These are phyloP conservation scores for Xiphorhynchus elegans DNA, from an alignment of 2,113 vertebrate genomes.

Conservation along the genomic window DNA sequence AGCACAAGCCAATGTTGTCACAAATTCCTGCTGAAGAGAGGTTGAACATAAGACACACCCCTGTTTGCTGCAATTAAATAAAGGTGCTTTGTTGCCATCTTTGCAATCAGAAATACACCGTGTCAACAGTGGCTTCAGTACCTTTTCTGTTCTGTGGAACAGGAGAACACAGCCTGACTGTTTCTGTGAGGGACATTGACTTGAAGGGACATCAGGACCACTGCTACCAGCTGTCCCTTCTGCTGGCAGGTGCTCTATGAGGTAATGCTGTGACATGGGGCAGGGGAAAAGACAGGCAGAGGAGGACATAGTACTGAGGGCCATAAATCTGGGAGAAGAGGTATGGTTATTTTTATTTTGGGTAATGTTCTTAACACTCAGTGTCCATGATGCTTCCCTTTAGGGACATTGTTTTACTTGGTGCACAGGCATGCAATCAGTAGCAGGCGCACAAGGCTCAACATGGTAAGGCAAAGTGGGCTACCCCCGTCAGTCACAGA, in stretches of 20 bases:
- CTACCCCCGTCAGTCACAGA: neutral
- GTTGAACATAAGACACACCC: neutral
- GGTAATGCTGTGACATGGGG: neutral
- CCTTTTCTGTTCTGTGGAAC: neutral
- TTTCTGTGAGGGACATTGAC: neutral
- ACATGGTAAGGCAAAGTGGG: neutral
- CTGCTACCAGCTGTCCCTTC: neutral
- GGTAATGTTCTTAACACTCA: neutral
- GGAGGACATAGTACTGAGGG: neutral
- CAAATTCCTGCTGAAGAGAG: neutral
- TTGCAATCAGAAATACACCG: neutral
- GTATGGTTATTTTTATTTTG: neutral
- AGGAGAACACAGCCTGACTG: neutral
- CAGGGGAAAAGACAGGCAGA: neutral
- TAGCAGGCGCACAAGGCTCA: neutral
- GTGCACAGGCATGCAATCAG: neutral
- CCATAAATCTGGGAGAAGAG: neutral
- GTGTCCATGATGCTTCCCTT: neutral
- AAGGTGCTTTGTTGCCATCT: neutral
- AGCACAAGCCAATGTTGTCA: neutral
- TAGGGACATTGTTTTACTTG: neutral
- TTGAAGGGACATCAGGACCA: neutral
- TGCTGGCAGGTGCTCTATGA: neutral
- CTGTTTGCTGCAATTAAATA: neutral
- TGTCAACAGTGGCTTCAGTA: neutral